Conservation (phyloP, 2,113 vertebrate genomes). For the Sphaerodactylus townsendi region DNA sequence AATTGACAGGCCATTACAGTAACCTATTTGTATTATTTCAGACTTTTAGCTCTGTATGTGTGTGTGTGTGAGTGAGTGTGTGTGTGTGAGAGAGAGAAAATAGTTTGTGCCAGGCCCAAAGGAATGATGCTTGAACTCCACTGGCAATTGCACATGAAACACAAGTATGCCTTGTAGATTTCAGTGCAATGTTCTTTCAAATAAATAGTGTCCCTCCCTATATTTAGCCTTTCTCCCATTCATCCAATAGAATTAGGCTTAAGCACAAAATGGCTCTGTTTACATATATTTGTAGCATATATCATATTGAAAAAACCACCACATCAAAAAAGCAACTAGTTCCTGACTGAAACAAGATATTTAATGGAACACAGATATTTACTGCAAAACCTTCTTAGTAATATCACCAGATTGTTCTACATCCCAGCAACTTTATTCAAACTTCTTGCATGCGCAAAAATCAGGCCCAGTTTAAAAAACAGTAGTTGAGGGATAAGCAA, state of each 20-base stretch:
- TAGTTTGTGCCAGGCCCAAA: too few relatives aligned
- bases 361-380: not conserved
- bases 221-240: not conserved
- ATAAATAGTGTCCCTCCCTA: not conserved
- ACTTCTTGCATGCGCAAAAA: slow-evolving; percentile 26
- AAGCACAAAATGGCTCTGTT: not conserved
- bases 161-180: not conserved
- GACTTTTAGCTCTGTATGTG: too few relatives aligned
- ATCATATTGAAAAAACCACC: not conserved
- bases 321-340: rapidly evolving
- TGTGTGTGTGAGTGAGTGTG: too few relatives aligned
- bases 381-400: slow-evolving; percentile 32
- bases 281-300: not conserved
- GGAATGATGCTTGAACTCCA: too few relatives aligned
- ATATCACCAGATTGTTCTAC: slow-evolving; percentile 37
- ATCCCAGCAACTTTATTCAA: slow-evolving; percentile 26
- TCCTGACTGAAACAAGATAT: not conserved
- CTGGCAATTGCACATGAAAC: not conserved
- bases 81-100: too few relatives aligned
- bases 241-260: not conserved
- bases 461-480: slow-evolving; percentile 36
- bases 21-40: too few relatives aligned
- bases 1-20: too few relatives aligned
- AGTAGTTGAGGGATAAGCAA: slow-evolving; percentile 40
- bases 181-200: not conserved